Evolutionary conservation across 2,888 invertebrate species (phyloP), one percentile per base, ranked within the genome.

Genomic region (Chrysolina haemoptera): DNA sequence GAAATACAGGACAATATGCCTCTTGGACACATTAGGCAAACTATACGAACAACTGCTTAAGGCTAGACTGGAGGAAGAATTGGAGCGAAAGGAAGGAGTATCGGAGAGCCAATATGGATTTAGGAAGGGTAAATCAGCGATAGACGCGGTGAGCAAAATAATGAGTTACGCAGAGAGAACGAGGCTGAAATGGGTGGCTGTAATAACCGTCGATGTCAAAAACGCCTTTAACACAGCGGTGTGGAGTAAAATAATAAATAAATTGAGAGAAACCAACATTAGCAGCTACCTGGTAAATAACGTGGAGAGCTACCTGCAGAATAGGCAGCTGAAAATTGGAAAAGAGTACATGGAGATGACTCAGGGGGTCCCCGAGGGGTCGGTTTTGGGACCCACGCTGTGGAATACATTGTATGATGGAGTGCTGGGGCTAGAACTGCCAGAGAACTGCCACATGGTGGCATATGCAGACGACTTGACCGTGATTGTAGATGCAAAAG

Each of bases 211-310:
- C 1, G 68, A 76, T 22, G 62, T 76, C 2, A 14, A 27, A 27
- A 76, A 76, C 27, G 76, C 73, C 5, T 73, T 76, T 41, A 76
- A 76, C 18, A 43, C 71, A 0, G 71, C 70, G 20, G 16, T 1
- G 8, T 64, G 8, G 27, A 5, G 5, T 1, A 27, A 27, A 5
- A 27, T 27, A 27, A 5, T 27, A 5, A 27, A 1, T 5, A 27
- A 27, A 5, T 5, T 27, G 27, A 1, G 27, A 27, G 27, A 27
- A 1, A 1, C 5, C 2, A 5, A 5, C 27, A 27, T 27, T 5
- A 10, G 16, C 12, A 11, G 11, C 4, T 64, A 46, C 11, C 22
- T 46, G 1, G 3, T 46, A 0, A 16, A 18, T 0, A 18, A 20
- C 0, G 12, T 64, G 0, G 0, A n/a, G 12, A 14, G 16, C 1